phyloP scores from a whole-genome alignment of 2,113 vertebrate genomes.

The Protobothrops mucrosquamatus region DNA sequence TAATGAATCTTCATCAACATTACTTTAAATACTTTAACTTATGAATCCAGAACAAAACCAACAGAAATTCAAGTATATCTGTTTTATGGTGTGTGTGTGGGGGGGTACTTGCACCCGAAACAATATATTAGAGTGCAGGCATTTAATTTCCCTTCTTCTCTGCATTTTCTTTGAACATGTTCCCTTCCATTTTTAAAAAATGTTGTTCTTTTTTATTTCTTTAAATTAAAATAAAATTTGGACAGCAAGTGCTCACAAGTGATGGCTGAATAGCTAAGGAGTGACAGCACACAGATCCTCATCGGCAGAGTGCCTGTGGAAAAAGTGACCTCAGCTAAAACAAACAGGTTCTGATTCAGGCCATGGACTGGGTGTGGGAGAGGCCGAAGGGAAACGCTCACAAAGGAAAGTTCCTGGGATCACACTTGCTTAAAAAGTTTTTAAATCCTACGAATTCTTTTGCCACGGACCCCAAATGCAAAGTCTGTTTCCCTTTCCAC shows the following conservation, averaged over 20 bases:
- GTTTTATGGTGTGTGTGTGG: background rate
- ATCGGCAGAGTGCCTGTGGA: background rate
- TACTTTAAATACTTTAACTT: background rate
- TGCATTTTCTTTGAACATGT: background rate
- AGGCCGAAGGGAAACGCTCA: background rate
- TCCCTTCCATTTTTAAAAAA: background rate
- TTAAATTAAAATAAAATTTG: background rate
- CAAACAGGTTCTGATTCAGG: constrained; percentile 5
- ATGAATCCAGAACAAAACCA: background rate
- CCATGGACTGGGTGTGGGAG: constrained; percentile 1
- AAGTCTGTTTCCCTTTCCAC: background rate
- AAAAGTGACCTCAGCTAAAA: constrained; percentile 23
- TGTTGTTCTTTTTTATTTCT: background rate
- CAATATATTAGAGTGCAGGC: background rate
- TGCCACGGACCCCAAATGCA: background rate
- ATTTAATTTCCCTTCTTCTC: background rate
- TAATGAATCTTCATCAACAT: background rate
- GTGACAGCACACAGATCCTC: background rate
- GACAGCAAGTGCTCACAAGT: background rate
- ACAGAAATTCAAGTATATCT: background rate
- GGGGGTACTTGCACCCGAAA: background rate
- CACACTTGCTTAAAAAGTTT: background rate
- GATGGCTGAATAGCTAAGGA: background rate
- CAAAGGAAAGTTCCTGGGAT: constrained; percentile 7
- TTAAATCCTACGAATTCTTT: background rate